These are phyloP conservation scores for Tigriopus californicus DNA, from an alignment of 2,888 invertebrate genomes.

Conservation along the genomic window DNA sequence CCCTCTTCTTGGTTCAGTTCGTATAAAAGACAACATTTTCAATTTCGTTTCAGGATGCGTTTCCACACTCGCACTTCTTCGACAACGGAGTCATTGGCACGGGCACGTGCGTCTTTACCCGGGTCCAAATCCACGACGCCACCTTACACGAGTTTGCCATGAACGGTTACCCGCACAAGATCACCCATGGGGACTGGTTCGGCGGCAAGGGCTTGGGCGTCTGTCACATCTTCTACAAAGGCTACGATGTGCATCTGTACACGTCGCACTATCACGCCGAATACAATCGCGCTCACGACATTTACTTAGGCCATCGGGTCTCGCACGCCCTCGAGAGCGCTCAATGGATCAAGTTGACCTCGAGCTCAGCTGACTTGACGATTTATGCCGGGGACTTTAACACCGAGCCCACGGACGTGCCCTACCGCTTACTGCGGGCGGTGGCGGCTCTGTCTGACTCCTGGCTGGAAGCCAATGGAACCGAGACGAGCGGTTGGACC, in stretches of 20 bases:
- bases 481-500: slow-evolving; percentile 40
- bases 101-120: slow-evolving; percentile 68
- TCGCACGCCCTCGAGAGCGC: slow-evolving; percentile 69
- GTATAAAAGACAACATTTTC: neutral
- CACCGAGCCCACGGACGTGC: slow-evolving; percentile 64
- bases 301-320: slow-evolving; percentile 53
- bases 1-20: neutral
- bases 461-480: slow-evolving; percentile 15
- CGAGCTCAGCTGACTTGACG: slow-evolving; percentile 52
- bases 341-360: slow-evolving; percentile 33
- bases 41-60: slow-evolving; percentile 18
- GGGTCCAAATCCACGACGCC: slow-evolving; percentile 60
- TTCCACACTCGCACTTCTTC: slow-evolving; percentile 80
- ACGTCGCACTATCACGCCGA: slow-evolving; percentile 10
- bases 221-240: slow-evolving; percentile 47
- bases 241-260: slow-evolving; percentile 60
- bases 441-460: neutral
- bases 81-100: slow-evolving; percentile 84
- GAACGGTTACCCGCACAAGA: slow-evolving; percentile 90
- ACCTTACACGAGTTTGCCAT: slow-evolving; percentile 83
- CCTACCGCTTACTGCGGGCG: slow-evolving; percentile 42
- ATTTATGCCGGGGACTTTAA: slow-evolving; percentile 89
- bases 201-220: slow-evolving; percentile 87
- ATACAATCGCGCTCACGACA: slow-evolving; percentile 3
- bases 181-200: slow-evolving; percentile 97